These are phyloP conservation scores for Pyrochroa serraticornis DNA, from an alignment of 2,888 invertebrate species.

Conservation along the genomic window DNA sequence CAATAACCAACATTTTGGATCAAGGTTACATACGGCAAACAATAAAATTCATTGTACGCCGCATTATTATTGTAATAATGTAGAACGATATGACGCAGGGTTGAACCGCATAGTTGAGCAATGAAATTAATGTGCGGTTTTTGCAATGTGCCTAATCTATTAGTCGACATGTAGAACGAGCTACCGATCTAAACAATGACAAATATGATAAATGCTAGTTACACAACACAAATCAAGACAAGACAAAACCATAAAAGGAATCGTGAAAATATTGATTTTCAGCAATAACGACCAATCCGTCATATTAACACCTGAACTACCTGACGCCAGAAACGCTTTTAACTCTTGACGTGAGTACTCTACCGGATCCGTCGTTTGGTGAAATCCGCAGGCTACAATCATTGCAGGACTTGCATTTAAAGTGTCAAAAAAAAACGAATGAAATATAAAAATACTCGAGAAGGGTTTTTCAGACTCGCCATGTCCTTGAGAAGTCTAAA, in stretches of 20 bases:
- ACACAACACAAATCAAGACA: constrained; percentile 2
- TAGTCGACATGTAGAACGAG: constrained; percentile 1
- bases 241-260: constrained; percentile 1
- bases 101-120: neutral
- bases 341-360: too few species aligned
- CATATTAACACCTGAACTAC: too few species aligned
- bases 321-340: too few species aligned
- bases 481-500: too few species aligned
- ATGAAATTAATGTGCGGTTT: neutral
- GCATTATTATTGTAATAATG: constrained; percentile 8
- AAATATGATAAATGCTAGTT: constrained; percentile 18
- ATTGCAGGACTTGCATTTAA: too few species aligned
- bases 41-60: neutral
- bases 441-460: too few species aligned
- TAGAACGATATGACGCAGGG: constrained; percentile 1
- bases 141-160: neutral
- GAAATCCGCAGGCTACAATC: too few species aligned
- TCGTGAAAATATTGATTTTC: constrained; percentile 11
- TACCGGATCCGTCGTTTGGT: too few species aligned
- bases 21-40: neutral
- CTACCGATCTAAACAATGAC: constrained; percentile 24
- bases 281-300: constrained; percentile 1
- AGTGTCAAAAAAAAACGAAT: too few species aligned
- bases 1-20: neutral
- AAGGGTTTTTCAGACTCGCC: too few species aligned